Conservation (phyloP, 2,113 vertebrate species). For the Oreochromis tanganicae region DNA sequence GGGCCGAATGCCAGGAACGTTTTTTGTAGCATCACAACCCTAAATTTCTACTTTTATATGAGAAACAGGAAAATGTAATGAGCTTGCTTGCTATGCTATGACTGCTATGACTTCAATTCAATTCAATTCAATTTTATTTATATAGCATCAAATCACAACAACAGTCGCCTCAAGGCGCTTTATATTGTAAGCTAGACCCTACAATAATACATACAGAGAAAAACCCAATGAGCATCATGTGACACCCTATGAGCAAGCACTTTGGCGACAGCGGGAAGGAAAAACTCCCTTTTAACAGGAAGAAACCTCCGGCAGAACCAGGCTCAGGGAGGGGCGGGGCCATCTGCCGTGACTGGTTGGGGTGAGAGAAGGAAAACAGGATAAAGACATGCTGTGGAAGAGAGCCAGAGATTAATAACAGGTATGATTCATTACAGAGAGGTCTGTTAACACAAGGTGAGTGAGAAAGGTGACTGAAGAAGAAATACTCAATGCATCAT, state of each 20-base stretch:
- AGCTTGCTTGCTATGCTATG: too few relatives aligned
- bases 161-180: too few relatives aligned
- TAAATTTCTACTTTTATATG: neutral
- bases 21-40: neutral
- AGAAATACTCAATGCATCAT: neutral
- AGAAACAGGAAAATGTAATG: neutral
- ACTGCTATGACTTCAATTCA: too few relatives aligned
- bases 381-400: neutral
- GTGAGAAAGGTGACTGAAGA: neutral
- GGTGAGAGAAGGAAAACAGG: neutral
- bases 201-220: too few relatives aligned
- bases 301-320: accelerated
- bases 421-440: neutral
- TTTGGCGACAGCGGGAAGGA: neutral
- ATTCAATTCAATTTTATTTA: too few relatives aligned
- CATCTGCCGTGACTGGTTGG: accelerated
- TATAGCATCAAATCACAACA: too few relatives aligned
- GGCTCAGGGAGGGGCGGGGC: neutral
- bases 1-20: neutral
- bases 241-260: neutral
- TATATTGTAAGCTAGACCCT: too few relatives aligned
- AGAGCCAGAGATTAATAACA: neutral
- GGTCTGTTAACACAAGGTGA: accelerated
- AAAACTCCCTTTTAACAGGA: neutral
- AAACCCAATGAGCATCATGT: too few relatives aligned